Percentiles rank a stretch among this genome's conserved stretches.
Conservation (phyloP, 1,140 invertebrate species). For the Hycleus phaleratus region DNA sequence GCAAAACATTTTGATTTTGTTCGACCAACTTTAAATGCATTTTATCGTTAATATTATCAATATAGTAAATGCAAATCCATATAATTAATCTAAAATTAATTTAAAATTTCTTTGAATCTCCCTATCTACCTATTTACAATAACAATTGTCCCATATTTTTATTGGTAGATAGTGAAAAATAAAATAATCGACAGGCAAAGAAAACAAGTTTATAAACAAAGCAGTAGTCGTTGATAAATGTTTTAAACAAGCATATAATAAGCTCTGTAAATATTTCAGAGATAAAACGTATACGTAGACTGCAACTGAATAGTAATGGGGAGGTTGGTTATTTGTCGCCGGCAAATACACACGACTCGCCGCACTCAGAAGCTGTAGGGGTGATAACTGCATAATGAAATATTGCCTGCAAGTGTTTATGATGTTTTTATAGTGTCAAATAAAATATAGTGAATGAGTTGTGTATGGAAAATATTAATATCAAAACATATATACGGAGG, state of each 20-base stretch:
- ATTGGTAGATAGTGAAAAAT: not conserved
- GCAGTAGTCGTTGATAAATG: not conserved
- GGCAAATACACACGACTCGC: slow-evolving; percentile 14
- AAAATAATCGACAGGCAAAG: not conserved
- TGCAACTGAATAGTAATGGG: not conserved
- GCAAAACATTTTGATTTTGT: no score
- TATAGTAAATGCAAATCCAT: not conserved
- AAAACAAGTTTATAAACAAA: not conserved
- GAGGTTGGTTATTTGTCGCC: slow-evolving; percentile 11
- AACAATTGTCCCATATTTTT: no score
- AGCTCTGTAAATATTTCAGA: slow-evolving; percentile 2
- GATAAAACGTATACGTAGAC: not conserved
- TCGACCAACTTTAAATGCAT: no score
- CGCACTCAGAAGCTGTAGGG: slow-evolving; percentile 16
- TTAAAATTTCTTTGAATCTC: not conserved
- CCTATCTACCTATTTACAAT: no score
- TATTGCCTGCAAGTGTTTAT: slow-evolving; percentile 31
- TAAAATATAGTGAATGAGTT: slow-evolving; percentile 27
- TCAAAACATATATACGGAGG: not conserved
- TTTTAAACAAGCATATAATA: not conserved
- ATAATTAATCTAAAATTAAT: no score
- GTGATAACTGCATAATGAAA: slow-evolving; percentile 29
- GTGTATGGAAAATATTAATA: slow-evolving; percentile 18
- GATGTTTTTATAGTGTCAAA: slow-evolving; percentile 34
- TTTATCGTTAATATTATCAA: not conserved